A percentile compares a stretch with the other conserved stretches of the same genome.
Conservation (phyloP, 1,140 invertebrate species). For the Bombus terrestris region DNA sequence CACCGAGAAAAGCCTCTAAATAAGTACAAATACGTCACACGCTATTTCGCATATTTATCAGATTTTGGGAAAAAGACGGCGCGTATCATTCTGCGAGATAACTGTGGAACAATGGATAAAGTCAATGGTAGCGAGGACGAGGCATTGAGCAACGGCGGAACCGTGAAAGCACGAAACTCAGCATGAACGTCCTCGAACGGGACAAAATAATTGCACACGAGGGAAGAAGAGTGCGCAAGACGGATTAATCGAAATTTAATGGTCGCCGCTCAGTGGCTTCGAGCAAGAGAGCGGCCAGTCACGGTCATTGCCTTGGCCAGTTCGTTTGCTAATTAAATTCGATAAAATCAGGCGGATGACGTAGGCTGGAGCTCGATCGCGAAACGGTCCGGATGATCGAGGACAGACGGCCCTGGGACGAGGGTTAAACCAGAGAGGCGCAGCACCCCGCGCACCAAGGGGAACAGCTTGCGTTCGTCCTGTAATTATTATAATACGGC, state of each 20-base stretch:
- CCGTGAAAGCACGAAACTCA: conserved; percentile 10
- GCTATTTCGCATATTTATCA: no score
- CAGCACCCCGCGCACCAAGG: not conserved
- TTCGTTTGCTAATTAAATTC: conserved; percentile 55
- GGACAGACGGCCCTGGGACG: conserved; percentile 6
- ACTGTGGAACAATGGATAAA: no score
- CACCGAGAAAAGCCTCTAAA: no score
- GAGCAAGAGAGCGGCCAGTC: conserved; percentile 22
- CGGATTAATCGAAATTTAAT: conserved; percentile 55
- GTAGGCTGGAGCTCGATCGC: conserved; percentile 26
- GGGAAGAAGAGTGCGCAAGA: conserved; percentile 27
- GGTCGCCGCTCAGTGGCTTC: conserved; percentile 8
- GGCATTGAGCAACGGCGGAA: not conserved
- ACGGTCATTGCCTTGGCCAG: conserved; percentile 42
- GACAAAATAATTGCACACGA: conserved; percentile 40
- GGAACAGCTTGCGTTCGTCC: conserved; percentile 21
- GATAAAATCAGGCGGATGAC: conserved; percentile 48
- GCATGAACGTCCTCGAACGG: conserved; percentile 17
- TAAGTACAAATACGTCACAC: no score
- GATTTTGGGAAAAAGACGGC: no score
- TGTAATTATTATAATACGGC: conserved; percentile 39
- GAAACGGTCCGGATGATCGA: conserved; percentile 35
- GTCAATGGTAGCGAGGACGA: not conserved
- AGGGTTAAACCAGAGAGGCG: not conserved
- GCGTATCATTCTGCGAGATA: no score